A percentile compares a stretch with the other conserved stretches of the same genome.
These are phyloP conservation scores for Sceloporus tristichus DNA, from an alignment of 2,113 vertebrate genomes.

Conservation along the genomic window DNA sequence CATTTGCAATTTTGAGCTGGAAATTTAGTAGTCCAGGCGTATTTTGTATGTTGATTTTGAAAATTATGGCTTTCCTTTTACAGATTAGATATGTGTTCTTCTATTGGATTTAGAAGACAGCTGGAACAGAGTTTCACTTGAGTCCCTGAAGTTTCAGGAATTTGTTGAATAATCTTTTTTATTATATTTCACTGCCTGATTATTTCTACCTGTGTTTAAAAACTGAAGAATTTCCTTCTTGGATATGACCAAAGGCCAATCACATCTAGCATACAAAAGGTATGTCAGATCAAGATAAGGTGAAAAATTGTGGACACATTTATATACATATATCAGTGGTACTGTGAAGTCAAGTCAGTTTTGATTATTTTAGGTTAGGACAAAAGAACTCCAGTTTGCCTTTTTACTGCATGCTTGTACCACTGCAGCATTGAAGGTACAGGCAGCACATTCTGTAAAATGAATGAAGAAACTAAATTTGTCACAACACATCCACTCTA, in stretches of 20 bases:
- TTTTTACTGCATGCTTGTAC: background rate
- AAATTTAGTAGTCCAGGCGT: constrained; percentile 3
- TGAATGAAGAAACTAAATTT: background rate
- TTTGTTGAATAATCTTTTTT: background rate
- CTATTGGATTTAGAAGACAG: background rate
- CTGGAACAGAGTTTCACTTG: too few relatives aligned
- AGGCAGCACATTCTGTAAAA: background rate
- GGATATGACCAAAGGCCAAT: background rate
- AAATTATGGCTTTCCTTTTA: background rate
- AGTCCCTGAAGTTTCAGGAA: background rate
- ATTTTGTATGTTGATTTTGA: constrained; percentile 1
- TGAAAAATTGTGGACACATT: background rate
- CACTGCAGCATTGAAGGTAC: background rate
- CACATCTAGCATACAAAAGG: background rate
- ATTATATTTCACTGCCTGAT: background rate
- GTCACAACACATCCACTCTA: background rate
- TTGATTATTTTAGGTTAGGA: background rate
- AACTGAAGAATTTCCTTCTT: background rate
- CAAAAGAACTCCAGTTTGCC: background rate
- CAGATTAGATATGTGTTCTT: constrained; percentile 8
- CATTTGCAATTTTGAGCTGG: constrained; percentile 23
- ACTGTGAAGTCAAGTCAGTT: background rate
- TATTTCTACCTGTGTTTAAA: background rate
- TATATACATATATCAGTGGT: background rate
- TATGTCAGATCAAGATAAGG: background rate